Conservation (phyloP, 2,888 invertebrate species). For the Bombylius major region DNA sequence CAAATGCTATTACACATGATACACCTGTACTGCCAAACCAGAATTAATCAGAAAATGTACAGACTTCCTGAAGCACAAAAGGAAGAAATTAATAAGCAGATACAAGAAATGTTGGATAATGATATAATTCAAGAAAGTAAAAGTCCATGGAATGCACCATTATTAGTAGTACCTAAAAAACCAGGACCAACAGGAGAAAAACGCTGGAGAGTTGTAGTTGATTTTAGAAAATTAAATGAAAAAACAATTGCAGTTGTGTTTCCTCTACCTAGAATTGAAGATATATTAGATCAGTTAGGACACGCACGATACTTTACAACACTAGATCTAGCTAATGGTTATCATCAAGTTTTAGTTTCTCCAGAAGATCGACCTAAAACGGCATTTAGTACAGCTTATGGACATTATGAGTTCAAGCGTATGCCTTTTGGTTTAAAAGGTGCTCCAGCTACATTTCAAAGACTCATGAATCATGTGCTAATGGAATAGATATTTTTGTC, state of each 20-base stretch:
- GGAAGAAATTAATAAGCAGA: background rate
- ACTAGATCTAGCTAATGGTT: slow-evolving; percentile 13
- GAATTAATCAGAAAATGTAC: too few species aligned
- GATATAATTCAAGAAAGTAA: too few species aligned
- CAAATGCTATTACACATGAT: too few species aligned
- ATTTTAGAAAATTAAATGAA: slow-evolving; percentile 5
- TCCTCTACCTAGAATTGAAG: slow-evolving; percentile 9
- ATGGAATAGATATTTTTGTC: slow-evolving; percentile 14
- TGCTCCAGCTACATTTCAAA: slow-evolving; percentile 30
- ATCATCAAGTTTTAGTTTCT: slow-evolving; percentile 12
- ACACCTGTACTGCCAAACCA: too few species aligned
- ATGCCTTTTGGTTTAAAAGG: slow-evolving; percentile 31
- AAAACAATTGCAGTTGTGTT: slow-evolving; percentile 6
- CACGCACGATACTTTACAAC: slow-evolving; percentile 10
- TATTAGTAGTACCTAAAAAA: too few species aligned
- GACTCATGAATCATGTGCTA: slow-evolving; percentile 27
- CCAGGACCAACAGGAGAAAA: too few species aligned
- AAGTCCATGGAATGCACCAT: too few species aligned
- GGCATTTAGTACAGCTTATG: slow-evolving; percentile 9
- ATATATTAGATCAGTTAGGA: slow-evolving; percentile 14
- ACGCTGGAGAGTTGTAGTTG: too few species aligned
- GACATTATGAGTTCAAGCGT: slow-evolving; percentile 13
- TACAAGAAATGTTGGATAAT: too few species aligned
- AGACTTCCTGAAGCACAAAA: too few species aligned
- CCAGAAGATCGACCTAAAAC: slow-evolving; percentile 9